phyloP scores from a whole-genome alignment of 2,113 vertebrate species.

The Tenrec ecaudatus region DNA sequence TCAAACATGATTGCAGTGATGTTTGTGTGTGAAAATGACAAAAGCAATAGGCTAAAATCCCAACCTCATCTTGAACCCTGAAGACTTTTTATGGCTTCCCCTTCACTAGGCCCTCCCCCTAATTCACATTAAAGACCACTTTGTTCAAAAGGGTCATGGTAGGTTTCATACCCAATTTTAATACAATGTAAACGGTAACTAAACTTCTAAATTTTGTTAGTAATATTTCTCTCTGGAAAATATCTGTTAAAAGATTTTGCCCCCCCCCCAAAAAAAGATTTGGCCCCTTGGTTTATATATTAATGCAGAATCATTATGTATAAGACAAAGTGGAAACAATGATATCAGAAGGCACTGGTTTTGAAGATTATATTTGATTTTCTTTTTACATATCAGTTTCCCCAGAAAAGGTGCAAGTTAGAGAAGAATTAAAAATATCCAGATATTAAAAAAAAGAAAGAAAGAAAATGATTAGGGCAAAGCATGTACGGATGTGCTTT shows the following conservation, averaged over 20 bases:
- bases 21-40: constrained; percentile 86
- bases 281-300: constrained; percentile 43
- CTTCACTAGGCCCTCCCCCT: constrained; percentile 85
- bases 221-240: constrained; percentile 60
- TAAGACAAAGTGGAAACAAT: constrained; percentile 32
- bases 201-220: constrained; percentile 73
- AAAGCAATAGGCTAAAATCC: constrained; percentile 87
- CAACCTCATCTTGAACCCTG: constrained; percentile 93
- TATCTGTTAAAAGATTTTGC: constrained; percentile 38
- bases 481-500: too few relatives aligned
- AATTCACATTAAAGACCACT: constrained; percentile 92
- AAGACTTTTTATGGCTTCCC: constrained; percentile 89
- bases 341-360: not conserved
- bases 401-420: constrained; percentile 30
- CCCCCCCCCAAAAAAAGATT: constrained; percentile 41
- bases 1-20: constrained; percentile 87
- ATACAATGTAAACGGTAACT: constrained; percentile 89
- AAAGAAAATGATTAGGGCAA: too few relatives aligned
- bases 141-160: constrained; percentile 94
- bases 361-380: constrained; percentile 19
- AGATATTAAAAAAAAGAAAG: too few relatives aligned
- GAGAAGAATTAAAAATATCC: constrained; percentile 44
- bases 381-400: constrained; percentile 37
- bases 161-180: constrained; percentile 92
- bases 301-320: constrained; percentile 54